Evolutionary conservation across 2,797 vertebrate genomes (phyloP).

Genomic region (Apogon talboti): DNA sequence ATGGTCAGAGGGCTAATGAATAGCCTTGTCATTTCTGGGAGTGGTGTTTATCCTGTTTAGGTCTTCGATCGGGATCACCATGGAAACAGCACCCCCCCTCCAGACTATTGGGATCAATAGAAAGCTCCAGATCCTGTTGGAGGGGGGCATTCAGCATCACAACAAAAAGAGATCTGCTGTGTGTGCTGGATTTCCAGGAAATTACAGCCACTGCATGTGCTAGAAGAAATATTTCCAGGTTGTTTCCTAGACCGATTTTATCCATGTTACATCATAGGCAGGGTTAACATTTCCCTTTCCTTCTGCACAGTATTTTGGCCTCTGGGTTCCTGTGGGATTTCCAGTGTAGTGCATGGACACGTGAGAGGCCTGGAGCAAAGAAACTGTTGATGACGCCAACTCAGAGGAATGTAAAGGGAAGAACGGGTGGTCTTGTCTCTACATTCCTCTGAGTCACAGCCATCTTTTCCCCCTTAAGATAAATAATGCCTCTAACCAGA

Average conservation of each 20-base stretch:
- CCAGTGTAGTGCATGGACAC: constrained; percentile 31
- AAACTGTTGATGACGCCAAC: constrained; percentile 53
- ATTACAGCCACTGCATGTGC: not conserved
- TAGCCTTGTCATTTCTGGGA: not conserved
- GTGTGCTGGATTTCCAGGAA: constrained; percentile 1
- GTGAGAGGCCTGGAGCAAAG: constrained; percentile 38
- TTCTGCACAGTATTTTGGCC: constrained; percentile 28
- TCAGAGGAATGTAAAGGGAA: constrained; percentile 63
- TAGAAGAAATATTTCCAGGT: not conserved
- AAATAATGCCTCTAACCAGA: constrained; percentile 19
- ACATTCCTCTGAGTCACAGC: constrained; percentile 33
- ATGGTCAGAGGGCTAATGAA: constrained; percentile 3
- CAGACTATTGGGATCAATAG: constrained; percentile 12
- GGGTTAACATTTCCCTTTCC: constrained; percentile 18
- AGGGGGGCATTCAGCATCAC: not conserved
- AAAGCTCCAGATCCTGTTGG: constrained; percentile 5
- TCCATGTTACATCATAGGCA: constrained; percentile 28
- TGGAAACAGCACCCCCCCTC: constrained; percentile 32
- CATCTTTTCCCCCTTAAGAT: too few species aligned
- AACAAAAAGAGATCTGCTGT: not conserved
- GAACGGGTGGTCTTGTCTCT: constrained; percentile 31
- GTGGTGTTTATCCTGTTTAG: constrained; percentile 4
- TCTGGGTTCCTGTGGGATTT: constrained; percentile 35
- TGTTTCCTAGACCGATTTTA: not conserved
- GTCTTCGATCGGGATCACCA: constrained; percentile 34